Percentiles rank a stretch among this genome's conserved stretches.
Conservation (phyloP, 1,140 invertebrate genomes). For the Lasioglossum albipes region DNA sequence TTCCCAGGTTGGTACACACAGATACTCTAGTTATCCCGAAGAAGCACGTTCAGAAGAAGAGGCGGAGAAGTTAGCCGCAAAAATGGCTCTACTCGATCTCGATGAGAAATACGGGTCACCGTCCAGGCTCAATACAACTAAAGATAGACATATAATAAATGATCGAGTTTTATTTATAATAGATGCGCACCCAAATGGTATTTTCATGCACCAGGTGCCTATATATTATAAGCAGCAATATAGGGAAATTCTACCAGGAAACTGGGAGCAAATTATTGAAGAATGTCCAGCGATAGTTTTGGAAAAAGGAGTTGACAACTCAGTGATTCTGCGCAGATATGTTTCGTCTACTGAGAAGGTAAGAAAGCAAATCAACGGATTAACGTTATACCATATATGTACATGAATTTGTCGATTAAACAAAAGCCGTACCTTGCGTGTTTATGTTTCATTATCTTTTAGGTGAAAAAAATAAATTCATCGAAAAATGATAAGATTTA, state of each 20-base stretch:
- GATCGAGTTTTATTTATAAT: slow-evolving; percentile 79
- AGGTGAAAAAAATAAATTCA: background rate
- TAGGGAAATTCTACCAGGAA: slow-evolving; percentile 79
- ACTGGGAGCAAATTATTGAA: slow-evolving; percentile 81
- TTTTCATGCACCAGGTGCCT: slow-evolving; percentile 73
- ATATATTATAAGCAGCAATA: slow-evolving; percentile 78
- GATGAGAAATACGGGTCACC: slow-evolving; percentile 72
- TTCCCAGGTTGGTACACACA: slow-evolving; percentile 42
- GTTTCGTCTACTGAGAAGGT: slow-evolving; percentile 28
- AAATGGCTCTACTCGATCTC: slow-evolving; percentile 77
- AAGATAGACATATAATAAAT: slow-evolving; percentile 66
- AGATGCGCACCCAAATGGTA: slow-evolving; percentile 79
- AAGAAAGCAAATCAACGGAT: slow-evolving; percentile 27
- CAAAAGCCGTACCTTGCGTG: background rate
- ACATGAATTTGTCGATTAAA: background rate
- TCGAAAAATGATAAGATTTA: slow-evolving; percentile 44
- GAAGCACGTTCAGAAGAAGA: slow-evolving; percentile 79
- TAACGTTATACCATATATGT: background rate
- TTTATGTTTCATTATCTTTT: background rate
- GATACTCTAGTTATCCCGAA: slow-evolving; percentile 80
- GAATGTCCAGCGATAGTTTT: slow-evolving; percentile 75
- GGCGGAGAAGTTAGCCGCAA: slow-evolving; percentile 81
- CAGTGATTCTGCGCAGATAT: slow-evolving; percentile 74
- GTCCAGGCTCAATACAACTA: slow-evolving; percentile 64
- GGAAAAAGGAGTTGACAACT: slow-evolving; percentile 79